A percentile compares a stretch with the other conserved stretches of the same genome.
These are phyloP conservation scores for Daphoenositta chrysoptera DNA, from an alignment of 2,113 vertebrate species.

Conservation along the genomic window DNA sequence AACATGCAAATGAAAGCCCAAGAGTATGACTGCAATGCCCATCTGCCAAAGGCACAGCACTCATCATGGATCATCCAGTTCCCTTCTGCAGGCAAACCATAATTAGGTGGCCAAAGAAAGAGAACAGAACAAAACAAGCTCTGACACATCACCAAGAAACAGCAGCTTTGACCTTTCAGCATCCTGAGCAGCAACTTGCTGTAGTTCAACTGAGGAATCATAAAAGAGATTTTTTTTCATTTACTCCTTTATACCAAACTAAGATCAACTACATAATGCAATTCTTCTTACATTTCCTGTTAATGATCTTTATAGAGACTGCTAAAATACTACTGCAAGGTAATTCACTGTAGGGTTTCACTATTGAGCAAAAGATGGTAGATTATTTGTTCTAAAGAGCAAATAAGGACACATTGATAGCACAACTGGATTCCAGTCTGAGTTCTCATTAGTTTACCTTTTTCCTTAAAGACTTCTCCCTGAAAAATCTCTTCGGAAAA, in stretches of 20 bases:
- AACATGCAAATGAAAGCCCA: not conserved
- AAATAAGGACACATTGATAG: not conserved
- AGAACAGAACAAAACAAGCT: conserved; percentile 20
- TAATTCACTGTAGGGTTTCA: not conserved
- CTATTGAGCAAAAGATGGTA: not conserved
- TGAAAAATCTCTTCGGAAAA: not conserved
- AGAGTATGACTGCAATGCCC: not conserved
- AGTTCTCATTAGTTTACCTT: not conserved
- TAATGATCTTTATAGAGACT: not conserved
- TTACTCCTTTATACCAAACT: not conserved
- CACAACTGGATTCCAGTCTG: not conserved
- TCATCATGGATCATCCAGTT: not conserved
- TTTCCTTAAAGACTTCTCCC: not conserved
- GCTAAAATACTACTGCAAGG: not conserved
- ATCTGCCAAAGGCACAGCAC: not conserved
- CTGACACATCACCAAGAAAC: not conserved
- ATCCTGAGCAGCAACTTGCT: not conserved
- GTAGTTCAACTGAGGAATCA: not conserved
- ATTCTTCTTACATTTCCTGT: not conserved
- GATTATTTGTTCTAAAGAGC: not conserved
- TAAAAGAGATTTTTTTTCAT: not conserved
- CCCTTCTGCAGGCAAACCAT: not conserved
- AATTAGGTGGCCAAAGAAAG: not conserved
- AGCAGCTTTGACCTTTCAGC: conserved; percentile 6
- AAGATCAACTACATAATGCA: not conserved